Percentiles rank a stretch among this genome's conserved stretches.
phyloP scores from a whole-genome alignment of 2,797 vertebrate genomes.

The Valencia hispanica region DNA sequence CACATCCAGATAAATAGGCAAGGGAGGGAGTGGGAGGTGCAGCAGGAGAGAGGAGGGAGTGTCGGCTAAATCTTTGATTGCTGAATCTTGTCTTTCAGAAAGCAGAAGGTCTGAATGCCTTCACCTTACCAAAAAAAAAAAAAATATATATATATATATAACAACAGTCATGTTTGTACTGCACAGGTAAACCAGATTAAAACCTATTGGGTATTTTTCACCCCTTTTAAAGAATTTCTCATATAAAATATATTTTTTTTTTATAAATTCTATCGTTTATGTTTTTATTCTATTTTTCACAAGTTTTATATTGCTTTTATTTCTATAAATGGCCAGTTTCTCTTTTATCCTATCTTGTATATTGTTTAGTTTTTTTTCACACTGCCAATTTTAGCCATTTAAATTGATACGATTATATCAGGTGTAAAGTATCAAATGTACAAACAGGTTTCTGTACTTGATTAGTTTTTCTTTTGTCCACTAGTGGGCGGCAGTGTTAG shows the following conservation, averaged over 20 bases:
- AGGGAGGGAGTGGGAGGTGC: conserved; percentile 17
- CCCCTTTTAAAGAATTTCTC: neutral
- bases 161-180: neutral
- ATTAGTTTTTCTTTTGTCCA: conserved; percentile 22
- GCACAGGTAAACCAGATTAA: neutral
- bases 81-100: conserved; percentile 69
- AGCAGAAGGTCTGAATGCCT: conserved; percentile 4
- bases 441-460: neutral
- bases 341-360: neutral
- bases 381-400: neutral
- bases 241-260: neutral
- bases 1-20: conserved; percentile 23
- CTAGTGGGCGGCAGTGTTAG: conserved; percentile 39
- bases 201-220: neutral
- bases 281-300: neutral
- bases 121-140: fast-evolving
- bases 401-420: neutral
- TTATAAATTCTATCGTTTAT: neutral
- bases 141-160: too few species aligned
- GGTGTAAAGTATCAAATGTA: neutral
- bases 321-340: neutral
- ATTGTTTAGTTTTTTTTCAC: neutral
- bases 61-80: conserved; percentile 71
- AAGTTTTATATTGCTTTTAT: neutral
- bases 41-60: conserved; percentile 37